phyloP scores from a whole-genome alignment of 2,797 vertebrate species.

The Eulemur rubriventer region DNA sequence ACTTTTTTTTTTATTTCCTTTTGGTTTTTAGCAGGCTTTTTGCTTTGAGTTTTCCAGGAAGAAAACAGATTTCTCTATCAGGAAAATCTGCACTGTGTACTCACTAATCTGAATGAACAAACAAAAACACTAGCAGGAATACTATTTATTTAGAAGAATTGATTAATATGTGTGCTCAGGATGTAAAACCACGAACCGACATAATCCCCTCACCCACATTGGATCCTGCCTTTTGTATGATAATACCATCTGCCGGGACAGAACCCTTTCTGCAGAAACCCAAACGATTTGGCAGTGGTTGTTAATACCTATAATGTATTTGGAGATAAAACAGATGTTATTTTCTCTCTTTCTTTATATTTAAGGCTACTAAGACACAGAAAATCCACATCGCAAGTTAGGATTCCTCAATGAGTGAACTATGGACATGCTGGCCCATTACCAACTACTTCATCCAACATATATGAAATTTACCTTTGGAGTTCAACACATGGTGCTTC shows the following conservation, averaged over 20 bases:
- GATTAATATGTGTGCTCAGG: background rate
- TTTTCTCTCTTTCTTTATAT: conserved; percentile 3
- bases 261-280: background rate
- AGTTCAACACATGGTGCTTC: background rate
- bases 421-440: background rate
- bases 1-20: background rate
- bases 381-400: background rate
- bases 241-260: background rate
- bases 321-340: background rate
- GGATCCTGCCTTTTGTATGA: background rate
- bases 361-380: background rate
- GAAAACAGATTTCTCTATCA: background rate
- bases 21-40: background rate
- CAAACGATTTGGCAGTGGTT: background rate
- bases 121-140: background rate
- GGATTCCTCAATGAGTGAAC: background rate
- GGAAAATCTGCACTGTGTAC: background rate
- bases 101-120: background rate
- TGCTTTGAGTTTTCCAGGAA: background rate
- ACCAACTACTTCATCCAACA: background rate
- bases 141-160: background rate
- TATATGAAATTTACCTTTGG: background rate
- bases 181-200: background rate
- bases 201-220: background rate
- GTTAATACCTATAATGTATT: background rate